Evolutionary conservation across 2,113 vertebrate species (phyloP).

Genomic region (Meriones unguiculatus): DNA sequence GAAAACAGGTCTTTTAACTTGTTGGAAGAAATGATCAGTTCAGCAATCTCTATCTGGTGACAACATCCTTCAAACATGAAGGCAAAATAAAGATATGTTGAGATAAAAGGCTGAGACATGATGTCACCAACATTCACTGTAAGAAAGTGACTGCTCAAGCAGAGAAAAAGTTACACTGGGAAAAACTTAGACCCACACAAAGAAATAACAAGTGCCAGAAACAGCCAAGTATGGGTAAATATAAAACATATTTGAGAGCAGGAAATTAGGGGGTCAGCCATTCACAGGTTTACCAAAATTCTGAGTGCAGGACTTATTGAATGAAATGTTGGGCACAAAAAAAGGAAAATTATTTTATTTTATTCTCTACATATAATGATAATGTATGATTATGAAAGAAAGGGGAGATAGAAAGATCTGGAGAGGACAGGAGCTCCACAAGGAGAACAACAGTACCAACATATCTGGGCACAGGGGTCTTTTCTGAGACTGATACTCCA

Average conservation of each 20-base stretch:
- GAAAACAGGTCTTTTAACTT: neutral
- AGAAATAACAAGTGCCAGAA: neutral
- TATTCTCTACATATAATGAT: slow-evolving; percentile 9
- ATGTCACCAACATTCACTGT: neutral
- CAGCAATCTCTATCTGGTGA: neutral
- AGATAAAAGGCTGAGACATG: neutral
- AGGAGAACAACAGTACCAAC: too few relatives aligned
- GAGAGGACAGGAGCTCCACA: too few relatives aligned
- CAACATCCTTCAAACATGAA: neutral
- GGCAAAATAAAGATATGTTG: neutral
- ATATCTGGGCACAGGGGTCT: too few relatives aligned
- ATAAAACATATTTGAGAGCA: neutral
- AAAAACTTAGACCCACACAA: neutral
- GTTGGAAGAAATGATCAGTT: neutral
- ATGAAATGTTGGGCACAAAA: neutral
- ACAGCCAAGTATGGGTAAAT: neutral
- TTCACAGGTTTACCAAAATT: neutral
- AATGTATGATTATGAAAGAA: neutral
- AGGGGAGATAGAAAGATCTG: too few relatives aligned
- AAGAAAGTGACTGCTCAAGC: neutral
- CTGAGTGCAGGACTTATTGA: neutral
- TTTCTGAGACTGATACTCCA: too few relatives aligned
- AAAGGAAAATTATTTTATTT: slow-evolving; percentile 26
- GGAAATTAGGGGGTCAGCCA: neutral
- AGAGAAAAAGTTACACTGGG: neutral